Conservation (phyloP, 2,113 vertebrate genomes). For the Arizona elegans region DNA sequence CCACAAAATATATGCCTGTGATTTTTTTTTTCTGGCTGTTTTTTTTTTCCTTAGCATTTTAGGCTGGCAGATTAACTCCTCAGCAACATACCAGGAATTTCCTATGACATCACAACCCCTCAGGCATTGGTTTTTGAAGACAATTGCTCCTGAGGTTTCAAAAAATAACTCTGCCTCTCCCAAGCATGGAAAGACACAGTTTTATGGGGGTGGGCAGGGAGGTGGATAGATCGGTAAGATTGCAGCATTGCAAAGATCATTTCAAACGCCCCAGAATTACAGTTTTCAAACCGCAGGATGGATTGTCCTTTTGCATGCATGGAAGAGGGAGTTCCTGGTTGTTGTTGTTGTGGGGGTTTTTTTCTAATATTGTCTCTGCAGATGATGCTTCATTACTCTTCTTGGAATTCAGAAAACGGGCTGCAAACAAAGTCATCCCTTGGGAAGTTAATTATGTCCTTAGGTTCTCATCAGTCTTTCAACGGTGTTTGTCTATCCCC, state of each 20-base stretch:
- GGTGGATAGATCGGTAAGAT: background rate
- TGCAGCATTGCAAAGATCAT: background rate
- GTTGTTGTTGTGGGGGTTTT: background rate
- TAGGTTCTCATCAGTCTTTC: background rate
- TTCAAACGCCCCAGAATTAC: background rate
- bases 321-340: background rate
- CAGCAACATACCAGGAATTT: background rate
- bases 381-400: conserved; percentile 2
- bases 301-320: background rate
- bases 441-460: background rate
- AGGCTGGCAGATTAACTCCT: background rate
- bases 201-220: background rate
- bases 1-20: background rate
- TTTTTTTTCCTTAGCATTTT: background rate
- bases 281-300: background rate
- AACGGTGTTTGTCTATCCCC: conserved; percentile 21
- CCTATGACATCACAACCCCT: background rate
- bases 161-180: background rate
- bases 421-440: conserved; percentile 7
- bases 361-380: background rate
- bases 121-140: background rate
- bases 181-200: background rate
- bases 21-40: background rate
- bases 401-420: background rate
- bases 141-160: background rate